Conservation (phyloP, 2,888 invertebrate species). For the Papilio gigon region DNA sequence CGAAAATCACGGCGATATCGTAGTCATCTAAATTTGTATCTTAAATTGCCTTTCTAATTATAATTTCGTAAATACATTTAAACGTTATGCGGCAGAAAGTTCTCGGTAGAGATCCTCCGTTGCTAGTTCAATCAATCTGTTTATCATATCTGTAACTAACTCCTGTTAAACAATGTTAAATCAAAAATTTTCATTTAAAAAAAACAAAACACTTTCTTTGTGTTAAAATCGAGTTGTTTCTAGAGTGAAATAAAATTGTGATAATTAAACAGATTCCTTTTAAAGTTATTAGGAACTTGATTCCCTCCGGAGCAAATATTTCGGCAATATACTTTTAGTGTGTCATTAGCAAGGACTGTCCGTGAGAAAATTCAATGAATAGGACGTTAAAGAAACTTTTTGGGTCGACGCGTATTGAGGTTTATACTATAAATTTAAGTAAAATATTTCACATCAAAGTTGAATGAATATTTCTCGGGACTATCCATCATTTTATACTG, state of each 20-base stretch:
- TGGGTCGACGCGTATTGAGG: slow-evolving; percentile 20
- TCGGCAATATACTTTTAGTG: slow-evolving; percentile 14
- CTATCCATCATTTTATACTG: not conserved
- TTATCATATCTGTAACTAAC: too few species aligned
- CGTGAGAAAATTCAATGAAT: slow-evolving; percentile 14
- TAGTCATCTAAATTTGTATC: not conserved
- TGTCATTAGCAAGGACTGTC: slow-evolving; percentile 6
- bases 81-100: not conserved
- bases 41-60: slow-evolving; percentile 5
- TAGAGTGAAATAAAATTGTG: not conserved
- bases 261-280: not conserved
- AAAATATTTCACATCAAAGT: slow-evolving; percentile 11
- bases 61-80: not conserved
- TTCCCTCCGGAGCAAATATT: not conserved
- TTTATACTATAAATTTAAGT: slow-evolving; percentile 18
- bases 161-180: too few species aligned
- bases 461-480: not conserved
- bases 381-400: slow-evolving; percentile 19
- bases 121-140: too few species aligned
- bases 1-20: slow-evolving; percentile 12
- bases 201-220: too few species aligned
- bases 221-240: not conserved
- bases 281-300: not conserved
- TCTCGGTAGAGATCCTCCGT: not conserved
- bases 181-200: too few species aligned